Evolutionary conservation across 2,113 vertebrate species (phyloP).

Genomic region (Oreochromis niloticus): DNA sequence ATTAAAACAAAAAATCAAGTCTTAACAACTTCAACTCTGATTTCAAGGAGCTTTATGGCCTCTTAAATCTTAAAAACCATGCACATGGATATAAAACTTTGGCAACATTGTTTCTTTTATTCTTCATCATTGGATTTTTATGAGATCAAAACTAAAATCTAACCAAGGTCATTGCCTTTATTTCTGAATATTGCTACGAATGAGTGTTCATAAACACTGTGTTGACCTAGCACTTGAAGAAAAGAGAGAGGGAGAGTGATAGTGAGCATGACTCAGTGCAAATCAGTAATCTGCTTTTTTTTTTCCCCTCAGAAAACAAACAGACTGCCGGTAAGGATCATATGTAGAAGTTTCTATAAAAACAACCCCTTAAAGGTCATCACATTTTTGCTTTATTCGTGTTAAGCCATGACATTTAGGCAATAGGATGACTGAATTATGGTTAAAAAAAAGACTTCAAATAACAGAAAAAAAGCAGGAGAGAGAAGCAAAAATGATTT

Average conservation of each 20-base stretch:
- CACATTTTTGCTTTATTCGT: slow-evolving; percentile 10
- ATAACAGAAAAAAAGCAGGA: neutral
- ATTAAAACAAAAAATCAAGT: neutral
- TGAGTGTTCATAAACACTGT: neutral
- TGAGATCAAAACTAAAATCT: neutral
- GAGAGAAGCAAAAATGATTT: neutral
- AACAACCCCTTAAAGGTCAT: slow-evolving; percentile 46
- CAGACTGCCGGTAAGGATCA: neutral
- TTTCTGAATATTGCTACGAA: neutral
- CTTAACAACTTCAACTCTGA: neutral
- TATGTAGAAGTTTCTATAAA: slow-evolving; percentile 11
- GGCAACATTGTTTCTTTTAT: neutral
- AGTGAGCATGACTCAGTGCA: neutral
- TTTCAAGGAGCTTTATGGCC: neutral
- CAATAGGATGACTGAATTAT: slow-evolving; percentile 7
- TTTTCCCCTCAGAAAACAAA: neutral
- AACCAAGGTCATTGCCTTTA: neutral
- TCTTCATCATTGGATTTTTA: neutral
- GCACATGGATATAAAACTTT: neutral
- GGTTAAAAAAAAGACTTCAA: neutral
- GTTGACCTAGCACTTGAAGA: neutral
- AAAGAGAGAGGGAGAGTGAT: neutral
- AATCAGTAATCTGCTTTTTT: neutral
- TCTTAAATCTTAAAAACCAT: neutral
- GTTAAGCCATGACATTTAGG: slow-evolving; percentile 30